These are phyloP conservation scores for Zaprionus inermis DNA, from an alignment of 1,140 invertebrate species.

Conservation along the genomic window DNA sequence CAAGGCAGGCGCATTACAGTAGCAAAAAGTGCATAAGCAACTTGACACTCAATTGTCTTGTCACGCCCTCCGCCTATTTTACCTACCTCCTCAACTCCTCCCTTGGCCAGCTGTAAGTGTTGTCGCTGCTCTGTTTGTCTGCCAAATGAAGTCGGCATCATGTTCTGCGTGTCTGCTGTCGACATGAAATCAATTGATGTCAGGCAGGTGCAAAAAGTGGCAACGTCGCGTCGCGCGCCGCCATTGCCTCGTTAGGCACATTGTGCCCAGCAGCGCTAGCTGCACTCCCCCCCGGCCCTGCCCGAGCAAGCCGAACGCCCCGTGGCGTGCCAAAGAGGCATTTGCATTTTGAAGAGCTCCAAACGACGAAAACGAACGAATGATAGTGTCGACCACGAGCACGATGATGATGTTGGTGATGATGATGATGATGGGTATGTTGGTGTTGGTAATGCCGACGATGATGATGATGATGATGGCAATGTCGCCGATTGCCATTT, in stretches of 20 bases:
- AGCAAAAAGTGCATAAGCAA: conserved; percentile 56
- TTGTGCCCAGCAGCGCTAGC: not conserved
- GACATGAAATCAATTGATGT: conserved; percentile 66
- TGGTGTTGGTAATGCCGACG: conserved; percentile 24
- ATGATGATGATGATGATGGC: conserved; percentile 21
- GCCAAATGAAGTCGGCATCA: conserved; percentile 44
- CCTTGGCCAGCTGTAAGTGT: conserved; percentile 13
- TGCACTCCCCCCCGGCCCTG: not conserved
- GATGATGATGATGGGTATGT: conserved; percentile 46
- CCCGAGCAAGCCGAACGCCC: not conserved
- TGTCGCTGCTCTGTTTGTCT: conserved; percentile 35
- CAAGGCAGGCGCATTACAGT: conserved; percentile 6
- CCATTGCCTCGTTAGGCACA: conserved; percentile 43
- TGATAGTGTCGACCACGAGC: conserved; percentile 26
- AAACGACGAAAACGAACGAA: conserved; percentile 35
- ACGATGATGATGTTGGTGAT: conserved; percentile 19
- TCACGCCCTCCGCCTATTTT: not conserved
- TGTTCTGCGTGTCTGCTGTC: conserved; percentile 57
- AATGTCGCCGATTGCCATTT: conserved; percentile 73
- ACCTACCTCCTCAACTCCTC: not conserved
- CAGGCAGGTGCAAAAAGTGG: conserved; percentile 41
- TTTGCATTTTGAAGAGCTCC: conserved; percentile 76
- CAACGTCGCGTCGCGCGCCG: too few species aligned
- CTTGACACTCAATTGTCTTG: conserved; percentile 67
- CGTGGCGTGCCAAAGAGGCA: conserved; percentile 73